phyloP scores from a whole-genome alignment of 35 echinoderm and acorn worm genomes.

The Stichopus chloronotus region DNA sequence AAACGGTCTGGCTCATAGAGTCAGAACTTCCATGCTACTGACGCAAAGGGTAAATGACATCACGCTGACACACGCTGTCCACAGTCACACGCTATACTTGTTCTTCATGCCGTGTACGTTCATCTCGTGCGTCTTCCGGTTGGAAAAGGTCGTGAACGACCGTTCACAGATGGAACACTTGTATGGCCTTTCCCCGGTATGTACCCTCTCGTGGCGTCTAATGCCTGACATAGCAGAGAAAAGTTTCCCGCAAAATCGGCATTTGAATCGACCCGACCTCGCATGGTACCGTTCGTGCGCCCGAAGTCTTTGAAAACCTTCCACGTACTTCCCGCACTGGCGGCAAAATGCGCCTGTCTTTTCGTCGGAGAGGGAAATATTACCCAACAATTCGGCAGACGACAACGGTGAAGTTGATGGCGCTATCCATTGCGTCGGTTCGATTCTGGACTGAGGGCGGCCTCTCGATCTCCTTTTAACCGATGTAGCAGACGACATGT shows the following conservation, averaged over 20 bases:
- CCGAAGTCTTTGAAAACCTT: background rate
- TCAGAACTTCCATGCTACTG: no score
- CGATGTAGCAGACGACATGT: no score
- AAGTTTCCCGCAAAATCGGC: background rate
- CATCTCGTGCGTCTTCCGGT: background rate
- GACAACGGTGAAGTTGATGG: no score
- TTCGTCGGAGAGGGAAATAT: background rate
- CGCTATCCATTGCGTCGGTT: no score
- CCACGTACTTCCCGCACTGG: background rate
- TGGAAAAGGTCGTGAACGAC: background rate
- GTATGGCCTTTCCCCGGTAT: background rate
- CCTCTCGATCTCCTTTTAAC: no score
- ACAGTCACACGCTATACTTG: no score
- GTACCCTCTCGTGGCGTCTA: background rate
- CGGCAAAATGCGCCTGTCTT: background rate
- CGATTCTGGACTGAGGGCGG: no score
- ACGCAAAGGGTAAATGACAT: no score
- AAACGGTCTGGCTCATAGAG: no score
- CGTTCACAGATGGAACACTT: background rate
- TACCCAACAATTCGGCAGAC: no score
- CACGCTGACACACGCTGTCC: no score
- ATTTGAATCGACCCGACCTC: background rate
- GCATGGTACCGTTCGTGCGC: background rate
- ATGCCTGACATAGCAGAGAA: conserved; percentile 4
- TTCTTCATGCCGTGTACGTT: background rate